phyloP scores from a whole-genome alignment of 1,140 invertebrate genomes.

The Cydia strobilella region DNA sequence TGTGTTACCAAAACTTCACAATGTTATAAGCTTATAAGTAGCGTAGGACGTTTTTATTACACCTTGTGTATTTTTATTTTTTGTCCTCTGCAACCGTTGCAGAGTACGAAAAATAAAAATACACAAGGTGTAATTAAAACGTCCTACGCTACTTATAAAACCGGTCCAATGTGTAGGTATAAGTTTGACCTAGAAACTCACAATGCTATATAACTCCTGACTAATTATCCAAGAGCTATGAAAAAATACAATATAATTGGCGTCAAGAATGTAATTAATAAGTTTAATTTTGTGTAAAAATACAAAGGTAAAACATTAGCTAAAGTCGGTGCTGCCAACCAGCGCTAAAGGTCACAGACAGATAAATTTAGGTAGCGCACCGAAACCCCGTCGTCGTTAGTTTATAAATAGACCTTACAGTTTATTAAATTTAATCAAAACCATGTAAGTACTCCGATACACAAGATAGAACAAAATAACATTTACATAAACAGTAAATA shows the following conservation, averaged over 20 bases:
- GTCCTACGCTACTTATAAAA: neutral
- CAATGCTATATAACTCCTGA: neutral
- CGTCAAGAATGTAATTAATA: neutral
- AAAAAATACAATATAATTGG: neutral
- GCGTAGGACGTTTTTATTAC: no score
- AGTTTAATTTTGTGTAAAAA: neutral
- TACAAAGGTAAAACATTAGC: neutral
- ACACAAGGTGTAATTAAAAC: neutral
- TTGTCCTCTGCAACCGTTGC: no score
- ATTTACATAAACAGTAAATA: constrained; percentile 19
- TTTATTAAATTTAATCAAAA: neutral
- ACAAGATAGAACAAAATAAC: neutral
- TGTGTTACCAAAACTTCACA: no score
- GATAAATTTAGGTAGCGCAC: constrained; percentile 8
- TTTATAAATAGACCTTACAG: neutral
- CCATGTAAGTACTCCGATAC: neutral
- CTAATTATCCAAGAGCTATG: neutral
- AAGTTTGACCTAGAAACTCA: neutral
- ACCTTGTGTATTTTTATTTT: no score
- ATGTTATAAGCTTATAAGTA: no score
- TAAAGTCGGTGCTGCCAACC: neutral
- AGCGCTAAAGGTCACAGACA: constrained; percentile 13
- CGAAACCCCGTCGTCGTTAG: constrained; percentile 7
- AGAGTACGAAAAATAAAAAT: neutral
- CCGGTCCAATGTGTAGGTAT: neutral